Base-by-base conservation (phyloP, 2,113 vertebrate species). In the Dromaius novaehollandiae region DNA sequence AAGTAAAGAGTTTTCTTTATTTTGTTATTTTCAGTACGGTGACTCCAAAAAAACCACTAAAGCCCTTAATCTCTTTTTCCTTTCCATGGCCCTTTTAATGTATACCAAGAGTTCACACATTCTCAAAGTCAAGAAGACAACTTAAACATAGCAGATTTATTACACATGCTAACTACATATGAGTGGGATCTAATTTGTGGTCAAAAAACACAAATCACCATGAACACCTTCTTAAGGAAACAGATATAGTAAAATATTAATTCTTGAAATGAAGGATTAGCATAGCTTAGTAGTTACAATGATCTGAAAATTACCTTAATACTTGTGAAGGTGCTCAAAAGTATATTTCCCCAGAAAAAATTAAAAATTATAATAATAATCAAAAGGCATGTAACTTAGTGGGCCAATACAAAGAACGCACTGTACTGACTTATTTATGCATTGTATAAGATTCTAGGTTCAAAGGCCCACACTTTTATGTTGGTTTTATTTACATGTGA, bases 401-500 rank as follows among this genome's bases (percentile, higher is more conserved):
- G 79, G 94, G 96, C 90, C 96, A 97, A 96, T 96, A 98, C 95
- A 98, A 98, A 84, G 94, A 98, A 88, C 9, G 51, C 92, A 98
- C 95, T 98, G 97, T 98, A 91, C 95, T 96, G 93, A 96, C 96
- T 95, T 98, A 98, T 98, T 98, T 98, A 98, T 97, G 95, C 95
- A 97, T 98, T 98, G 93, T 97, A 96, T 97, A 98, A 98, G 97
- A 98, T 98, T 93, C 51, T 82, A 88, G 91, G 98, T 98, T 98
- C 98, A 98, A 97, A 98, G 96, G 97, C 97, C 96, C 96, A 96
- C 86, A 97, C 98, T 98, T 98, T 98, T 98, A 98, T 98, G 98
- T 98, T 98, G 95, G 97, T 98, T 98, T 98, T 98, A 98, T 99
- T 99, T 98, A 98, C 98, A 98, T 98, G 97, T 97, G 98, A 98